Base-by-base conservation (phyloP, 1,140 invertebrate species). In the Polypedilum vanderplanki region DNA sequence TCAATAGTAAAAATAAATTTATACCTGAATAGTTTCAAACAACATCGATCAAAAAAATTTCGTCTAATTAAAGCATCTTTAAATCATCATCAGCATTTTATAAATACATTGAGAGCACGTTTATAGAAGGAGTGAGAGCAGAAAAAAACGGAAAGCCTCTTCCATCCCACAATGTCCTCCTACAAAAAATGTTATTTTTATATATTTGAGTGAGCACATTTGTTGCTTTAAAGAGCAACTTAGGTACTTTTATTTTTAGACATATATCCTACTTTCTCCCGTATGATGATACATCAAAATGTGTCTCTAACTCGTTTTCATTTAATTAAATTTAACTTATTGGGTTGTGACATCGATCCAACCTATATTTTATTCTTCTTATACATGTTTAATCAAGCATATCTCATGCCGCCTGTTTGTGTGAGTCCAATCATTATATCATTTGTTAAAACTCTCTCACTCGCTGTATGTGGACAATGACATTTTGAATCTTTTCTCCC, bases 151-250 rank as follows among this genome's bases (percentile, higher is more conserved):
- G 9, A 70, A 18, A 70, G 7, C 65, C 65, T 20, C 20, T 70
- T 70, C 65, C 65, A 70, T 10, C 65, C 65, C 65, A 70, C 20
- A 18, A 70, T 22, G 20, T 70, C 65, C 65, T 70, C 65, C 65
- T 18, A 18, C 65, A 70, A 70, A 20, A 70, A 70, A 70, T n/a
- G 8, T 8, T 17, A 20, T 67, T n/a, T 67, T 67, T 18, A 67
- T 7, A 20, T 15, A 46, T 46, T 46, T 46, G 15, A 57, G 15
- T 3, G 24, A 33, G 5, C 24, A 57, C 46, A 57, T 57, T 57
- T 57, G 46, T 57, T 57, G 46, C 12, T 15, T 57, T n/a, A 12
- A n/a, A 33, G 24, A 33, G 24, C 24, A 33, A 33, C 5, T 33
- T 33, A 33, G 24, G 24, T 33, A 33, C 1, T 3, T 33, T 33